Percentiles rank a stretch among this genome's conserved stretches.
These are phyloP conservation scores for Aromia moschata DNA, from an alignment of 2,888 invertebrate species.

Conservation along the genomic window DNA sequence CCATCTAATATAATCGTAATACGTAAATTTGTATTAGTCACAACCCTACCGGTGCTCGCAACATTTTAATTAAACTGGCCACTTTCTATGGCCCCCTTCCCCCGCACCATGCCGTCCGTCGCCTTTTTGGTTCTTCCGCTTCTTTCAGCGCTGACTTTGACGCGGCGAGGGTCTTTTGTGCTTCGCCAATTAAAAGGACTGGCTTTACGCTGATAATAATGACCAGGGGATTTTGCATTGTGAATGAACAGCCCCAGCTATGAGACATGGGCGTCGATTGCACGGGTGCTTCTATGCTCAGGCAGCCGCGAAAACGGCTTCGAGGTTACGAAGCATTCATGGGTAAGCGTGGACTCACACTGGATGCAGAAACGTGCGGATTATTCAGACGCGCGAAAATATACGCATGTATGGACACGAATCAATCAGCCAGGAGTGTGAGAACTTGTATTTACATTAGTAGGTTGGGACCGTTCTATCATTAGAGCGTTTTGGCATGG, in stretches of 20 bases:
- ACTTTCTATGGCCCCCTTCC: background rate
- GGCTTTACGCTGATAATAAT: constrained; percentile 9
- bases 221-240: constrained; percentile 16
- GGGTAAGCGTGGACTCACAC: no score
- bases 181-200: constrained; percentile 15
- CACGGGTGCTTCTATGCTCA: background rate
- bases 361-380: no score
- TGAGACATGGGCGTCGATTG: background rate
- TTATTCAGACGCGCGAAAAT: no score
- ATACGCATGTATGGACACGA: no score
- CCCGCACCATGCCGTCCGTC: background rate
- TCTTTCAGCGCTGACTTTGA: constrained; percentile 13
- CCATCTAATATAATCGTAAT: no score
- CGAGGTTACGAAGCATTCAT: no score
- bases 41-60: background rate
- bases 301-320: no score
- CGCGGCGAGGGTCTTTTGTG: constrained; percentile 10
- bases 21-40: no score
- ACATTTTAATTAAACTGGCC: constrained; percentile 4
- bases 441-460: no score
- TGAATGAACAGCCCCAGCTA: constrained; percentile 6
- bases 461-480: no score
- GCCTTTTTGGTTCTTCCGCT: background rate
- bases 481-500: no score
- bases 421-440: no score